A percentile compares a stretch with the other conserved stretches of the same genome.
phyloP scores from a whole-genome alignment of 1,140 invertebrate genomes.

The Drosophila sucinea region DNA sequence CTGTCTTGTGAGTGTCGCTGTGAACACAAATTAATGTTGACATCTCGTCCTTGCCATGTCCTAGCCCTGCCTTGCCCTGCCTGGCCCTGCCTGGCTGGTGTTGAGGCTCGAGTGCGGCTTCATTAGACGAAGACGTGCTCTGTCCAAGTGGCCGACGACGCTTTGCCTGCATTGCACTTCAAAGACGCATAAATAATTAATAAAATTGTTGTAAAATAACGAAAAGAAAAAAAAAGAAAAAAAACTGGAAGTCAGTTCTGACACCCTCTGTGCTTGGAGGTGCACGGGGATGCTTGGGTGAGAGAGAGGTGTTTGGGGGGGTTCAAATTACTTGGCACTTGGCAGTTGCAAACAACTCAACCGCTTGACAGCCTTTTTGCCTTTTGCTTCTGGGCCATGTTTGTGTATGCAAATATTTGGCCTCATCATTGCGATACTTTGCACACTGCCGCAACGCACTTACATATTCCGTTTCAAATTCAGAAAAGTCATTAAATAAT shows the following conservation, averaged over 20 bases:
- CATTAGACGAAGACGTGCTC: slow-evolving; percentile 55
- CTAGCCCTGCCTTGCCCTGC: background rate
- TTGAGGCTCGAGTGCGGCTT: slow-evolving; percentile 60
- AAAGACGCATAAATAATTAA: slow-evolving; percentile 77
- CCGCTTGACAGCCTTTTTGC: slow-evolving; percentile 24
- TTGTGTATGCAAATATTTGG: slow-evolving; percentile 77
- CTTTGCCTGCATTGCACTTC: slow-evolving; percentile 51
- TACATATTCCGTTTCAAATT: slow-evolving; percentile 80
- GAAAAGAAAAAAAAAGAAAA: slow-evolving; percentile 38
- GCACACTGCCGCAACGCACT: slow-evolving; percentile 64
- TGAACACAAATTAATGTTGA: slow-evolving; percentile 77
- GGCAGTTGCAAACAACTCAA: slow-evolving; percentile 46
- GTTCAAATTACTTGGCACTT: slow-evolving; percentile 54
- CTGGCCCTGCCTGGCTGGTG: background rate
- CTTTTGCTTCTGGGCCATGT: slow-evolving; percentile 29
- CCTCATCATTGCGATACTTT: slow-evolving; percentile 38
- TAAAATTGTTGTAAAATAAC: slow-evolving; percentile 56
- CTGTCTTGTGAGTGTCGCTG: slow-evolving; percentile 69
- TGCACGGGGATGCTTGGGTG: slow-evolving; percentile 5
- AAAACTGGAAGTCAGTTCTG: slow-evolving; percentile 15
- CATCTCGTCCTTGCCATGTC: slow-evolving; percentile 43
- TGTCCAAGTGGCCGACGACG: slow-evolving; percentile 33
- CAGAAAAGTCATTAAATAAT: slow-evolving; percentile 82
- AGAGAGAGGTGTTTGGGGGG: slow-evolving; percentile 49
- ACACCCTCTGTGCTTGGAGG: no score